phyloP scores from a whole-genome alignment of 1,140 invertebrate species.

The Tetramorium simillimum region DNA sequence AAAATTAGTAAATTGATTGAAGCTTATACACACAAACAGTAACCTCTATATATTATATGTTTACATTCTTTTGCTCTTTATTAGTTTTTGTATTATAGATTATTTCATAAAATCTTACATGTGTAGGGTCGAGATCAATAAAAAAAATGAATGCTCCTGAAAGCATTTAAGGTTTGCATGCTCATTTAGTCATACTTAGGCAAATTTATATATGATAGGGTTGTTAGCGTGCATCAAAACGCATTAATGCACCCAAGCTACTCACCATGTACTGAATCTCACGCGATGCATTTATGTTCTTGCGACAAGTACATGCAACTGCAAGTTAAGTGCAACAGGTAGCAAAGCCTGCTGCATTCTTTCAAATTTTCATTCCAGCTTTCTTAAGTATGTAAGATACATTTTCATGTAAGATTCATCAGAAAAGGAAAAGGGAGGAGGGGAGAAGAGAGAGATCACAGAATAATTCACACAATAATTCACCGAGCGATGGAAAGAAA shows the following conservation, averaged over 20 bases:
- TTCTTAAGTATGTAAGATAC: slow-evolving; percentile 8
- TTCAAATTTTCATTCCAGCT: slow-evolving; percentile 61
- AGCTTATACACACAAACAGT: background rate
- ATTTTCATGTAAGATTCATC: background rate
- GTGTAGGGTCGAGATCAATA: background rate
- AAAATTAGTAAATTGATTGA: background rate
- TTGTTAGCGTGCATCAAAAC: slow-evolving; percentile 16
- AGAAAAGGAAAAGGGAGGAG: background rate
- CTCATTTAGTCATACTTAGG: background rate
- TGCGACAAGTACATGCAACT: slow-evolving; percentile 32
- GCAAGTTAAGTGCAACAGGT: slow-evolving; percentile 64
- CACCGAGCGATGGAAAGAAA: background rate
- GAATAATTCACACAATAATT: background rate
- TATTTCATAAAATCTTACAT: background rate
- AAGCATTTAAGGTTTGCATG: background rate
- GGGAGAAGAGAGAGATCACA: background rate
- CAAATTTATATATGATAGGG: background rate
- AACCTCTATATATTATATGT: background rate
- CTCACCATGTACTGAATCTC: background rate
- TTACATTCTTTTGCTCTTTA: slow-evolving; percentile 1
- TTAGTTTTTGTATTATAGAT: background rate
- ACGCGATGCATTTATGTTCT: slow-evolving; percentile 46
- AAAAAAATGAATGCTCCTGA: background rate
- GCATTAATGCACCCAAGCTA: background rate
- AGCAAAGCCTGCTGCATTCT: slow-evolving; percentile 52